Conservation (phyloP, 2,797 vertebrate species). For the Heliangelus exortis region DNA sequence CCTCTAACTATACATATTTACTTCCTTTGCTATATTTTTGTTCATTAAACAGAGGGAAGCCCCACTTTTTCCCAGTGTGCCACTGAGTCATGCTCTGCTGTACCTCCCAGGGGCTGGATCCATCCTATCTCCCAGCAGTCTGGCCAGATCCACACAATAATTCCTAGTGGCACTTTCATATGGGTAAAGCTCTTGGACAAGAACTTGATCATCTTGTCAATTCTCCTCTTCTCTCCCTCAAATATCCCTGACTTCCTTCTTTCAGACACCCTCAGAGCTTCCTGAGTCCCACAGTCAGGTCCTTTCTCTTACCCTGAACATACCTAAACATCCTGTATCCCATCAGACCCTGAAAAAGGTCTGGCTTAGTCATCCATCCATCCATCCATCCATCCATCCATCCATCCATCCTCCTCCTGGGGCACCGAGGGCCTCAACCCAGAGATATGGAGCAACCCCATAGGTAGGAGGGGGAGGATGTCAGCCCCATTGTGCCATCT, state of each 20-base stretch:
- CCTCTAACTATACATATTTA: not conserved
- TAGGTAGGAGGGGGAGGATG: not conserved
- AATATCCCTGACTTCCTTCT: not conserved
- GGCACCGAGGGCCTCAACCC: not conserved
- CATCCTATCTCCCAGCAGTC: not conserved
- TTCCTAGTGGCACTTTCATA: not conserved
- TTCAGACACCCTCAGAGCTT: not conserved
- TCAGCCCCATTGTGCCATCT: not conserved
- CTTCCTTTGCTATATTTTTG: not conserved
- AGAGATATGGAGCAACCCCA: not conserved
- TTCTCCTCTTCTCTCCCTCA: not conserved
- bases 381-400: not conserved
- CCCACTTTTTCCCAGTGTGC: not conserved
- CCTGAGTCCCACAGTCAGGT: not conserved
- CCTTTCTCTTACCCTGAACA: not conserved
- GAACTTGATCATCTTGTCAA: not conserved
- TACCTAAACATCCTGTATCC: not conserved
- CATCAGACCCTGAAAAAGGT: not conserved
- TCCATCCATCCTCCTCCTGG: not conserved
- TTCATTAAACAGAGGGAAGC: not conserved
- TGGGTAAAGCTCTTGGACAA: not conserved
- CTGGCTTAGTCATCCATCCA: not conserved
- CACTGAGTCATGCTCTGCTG: not conserved
- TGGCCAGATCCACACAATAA: not conserved
- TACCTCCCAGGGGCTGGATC: not conserved